Evolutionary conservation across 2,888 invertebrate genomes (phyloP).

Genomic region (Lasioglossum lativentre): DNA sequence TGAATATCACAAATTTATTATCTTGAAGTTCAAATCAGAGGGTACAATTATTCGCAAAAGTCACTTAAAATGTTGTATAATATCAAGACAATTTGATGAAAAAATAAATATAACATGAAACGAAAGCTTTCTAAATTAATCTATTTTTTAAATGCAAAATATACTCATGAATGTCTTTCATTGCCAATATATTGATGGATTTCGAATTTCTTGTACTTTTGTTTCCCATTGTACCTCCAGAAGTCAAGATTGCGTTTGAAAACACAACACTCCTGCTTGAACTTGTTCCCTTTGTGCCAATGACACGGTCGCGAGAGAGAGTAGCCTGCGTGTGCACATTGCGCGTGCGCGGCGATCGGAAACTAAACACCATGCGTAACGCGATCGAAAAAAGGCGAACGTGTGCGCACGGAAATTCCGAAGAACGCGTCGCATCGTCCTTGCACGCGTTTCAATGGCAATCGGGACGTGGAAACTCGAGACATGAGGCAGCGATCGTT

Average conservation of each 20-base stretch:
- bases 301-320: slow-evolving; percentile 23
- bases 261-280: neutral
- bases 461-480: slow-evolving; percentile 50
- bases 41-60: no score
- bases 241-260: neutral
- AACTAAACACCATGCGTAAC: slow-evolving; percentile 28
- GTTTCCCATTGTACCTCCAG: no score
- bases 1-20: no score
- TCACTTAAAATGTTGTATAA: no score
- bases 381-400: slow-evolving; percentile 45
- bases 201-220: no score
- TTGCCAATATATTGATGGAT: no score
- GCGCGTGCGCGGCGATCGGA: slow-evolving; percentile 23
- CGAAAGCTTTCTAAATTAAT: no score
- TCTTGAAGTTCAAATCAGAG: no score
- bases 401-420: slow-evolving; percentile 50
- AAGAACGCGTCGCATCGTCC: slow-evolving; percentile 37
- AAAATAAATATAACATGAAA: no score
- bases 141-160: no score
- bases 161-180: no score
- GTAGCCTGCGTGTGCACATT: slow-evolving; percentile 25
- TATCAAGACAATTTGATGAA: no score
- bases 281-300: neutral
- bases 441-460: slow-evolving; percentile 59
- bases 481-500: slow-evolving; percentile 48